These are phyloP conservation scores for Xenus cinereus DNA, from an alignment of 2,113 vertebrate genomes.

Conservation along the genomic window DNA sequence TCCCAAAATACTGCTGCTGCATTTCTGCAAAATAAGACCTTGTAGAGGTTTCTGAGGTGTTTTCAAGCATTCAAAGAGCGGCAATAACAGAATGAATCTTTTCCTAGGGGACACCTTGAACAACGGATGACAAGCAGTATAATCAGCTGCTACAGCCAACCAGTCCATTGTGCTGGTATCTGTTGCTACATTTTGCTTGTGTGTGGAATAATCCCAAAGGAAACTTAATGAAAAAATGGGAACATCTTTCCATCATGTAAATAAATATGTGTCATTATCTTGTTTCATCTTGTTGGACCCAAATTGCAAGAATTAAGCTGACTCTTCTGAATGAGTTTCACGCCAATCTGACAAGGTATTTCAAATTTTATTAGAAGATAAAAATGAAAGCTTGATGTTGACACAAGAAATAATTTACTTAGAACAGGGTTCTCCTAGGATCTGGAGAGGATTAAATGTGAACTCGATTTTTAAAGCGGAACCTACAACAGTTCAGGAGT, in stretches of 20 bases:
- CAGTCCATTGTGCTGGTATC: neutral
- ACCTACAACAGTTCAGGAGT: neutral
- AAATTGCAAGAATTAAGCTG: neutral
- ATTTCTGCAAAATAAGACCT: neutral
- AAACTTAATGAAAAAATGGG: neutral
- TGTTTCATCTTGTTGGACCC: neutral
- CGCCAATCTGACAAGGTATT: neutral
- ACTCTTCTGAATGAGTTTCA: neutral
- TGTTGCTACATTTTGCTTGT: neutral
- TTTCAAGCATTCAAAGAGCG: neutral
- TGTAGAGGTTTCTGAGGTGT: neutral
- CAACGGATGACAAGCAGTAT: neutral
- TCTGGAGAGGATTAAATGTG: neutral
- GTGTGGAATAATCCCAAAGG: neutral
- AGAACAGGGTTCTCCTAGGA: neutral
- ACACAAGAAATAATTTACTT: neutral
- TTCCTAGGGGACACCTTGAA: neutral
- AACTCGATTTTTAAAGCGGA: neutral
- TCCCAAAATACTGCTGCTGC: neutral
- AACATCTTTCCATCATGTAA: neutral
- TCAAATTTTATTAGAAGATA: neutral
- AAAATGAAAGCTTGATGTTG: neutral
- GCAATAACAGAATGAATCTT: neutral
- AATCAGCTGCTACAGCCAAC: neutral
- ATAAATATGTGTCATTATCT: neutral